Conservation (phyloP, 2,888 invertebrate genomes). For the Eumacrocentrus americanus region DNA sequence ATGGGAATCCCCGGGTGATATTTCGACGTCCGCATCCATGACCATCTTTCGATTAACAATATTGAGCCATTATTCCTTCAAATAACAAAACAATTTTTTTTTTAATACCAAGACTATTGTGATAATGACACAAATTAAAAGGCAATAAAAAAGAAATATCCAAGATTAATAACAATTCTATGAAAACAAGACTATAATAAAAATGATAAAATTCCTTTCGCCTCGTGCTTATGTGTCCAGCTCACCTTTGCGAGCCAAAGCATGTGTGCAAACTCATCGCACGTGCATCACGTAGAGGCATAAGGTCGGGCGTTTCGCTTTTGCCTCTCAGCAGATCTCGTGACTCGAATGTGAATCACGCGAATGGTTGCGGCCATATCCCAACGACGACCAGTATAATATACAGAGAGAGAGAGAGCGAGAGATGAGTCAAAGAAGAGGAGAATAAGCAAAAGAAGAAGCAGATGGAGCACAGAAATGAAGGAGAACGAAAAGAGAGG, state of each 20-base stretch:
- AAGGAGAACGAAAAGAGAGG: neutral
- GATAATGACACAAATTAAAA: no score
- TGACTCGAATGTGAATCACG: slow-evolving; percentile 32
- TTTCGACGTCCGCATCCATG: neutral
- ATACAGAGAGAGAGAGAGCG: neutral
- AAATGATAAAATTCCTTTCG: no score
- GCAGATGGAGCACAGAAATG: slow-evolving; percentile 7
- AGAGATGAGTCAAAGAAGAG: neutral
- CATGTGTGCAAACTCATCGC: slow-evolving; percentile 5
- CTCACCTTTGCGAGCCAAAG: no score
- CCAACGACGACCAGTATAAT: slow-evolving; percentile 2
- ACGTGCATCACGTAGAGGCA: slow-evolving; percentile 20
- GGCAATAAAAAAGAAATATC: no score
- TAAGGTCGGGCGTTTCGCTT: slow-evolving; percentile 30
- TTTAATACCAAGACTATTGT: no score
- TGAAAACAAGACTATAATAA: no score
- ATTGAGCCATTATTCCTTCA: no score
- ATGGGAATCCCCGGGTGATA: neutral
- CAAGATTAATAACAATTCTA: no score
- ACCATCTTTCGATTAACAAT: neutral
- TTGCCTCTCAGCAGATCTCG: slow-evolving; percentile 24
- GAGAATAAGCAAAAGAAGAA: neutral
- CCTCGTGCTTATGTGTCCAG: no score
- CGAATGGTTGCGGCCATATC: slow-evolving; percentile 3
- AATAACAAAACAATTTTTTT: no score